These are phyloP conservation scores for Holocentrus rufus DNA, from an alignment of 2,797 vertebrate genomes.

Conservation along the genomic window DNA sequence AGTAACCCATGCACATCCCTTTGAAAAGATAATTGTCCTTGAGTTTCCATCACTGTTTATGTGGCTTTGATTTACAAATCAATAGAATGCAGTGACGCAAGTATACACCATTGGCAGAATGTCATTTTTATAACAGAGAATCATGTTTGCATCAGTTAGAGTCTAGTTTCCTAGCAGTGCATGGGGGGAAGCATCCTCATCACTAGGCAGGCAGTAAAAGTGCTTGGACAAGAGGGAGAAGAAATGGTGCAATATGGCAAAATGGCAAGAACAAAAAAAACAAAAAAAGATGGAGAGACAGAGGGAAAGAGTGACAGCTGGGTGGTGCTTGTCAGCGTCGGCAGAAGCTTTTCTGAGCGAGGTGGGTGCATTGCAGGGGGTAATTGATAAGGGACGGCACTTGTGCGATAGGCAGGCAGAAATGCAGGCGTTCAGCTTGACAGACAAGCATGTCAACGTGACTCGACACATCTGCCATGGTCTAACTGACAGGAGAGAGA, in stretches of 20 bases:
- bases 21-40: slow-evolving; percentile 53
- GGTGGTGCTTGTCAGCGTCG: slow-evolving; percentile 56
- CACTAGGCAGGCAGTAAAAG: not conserved
- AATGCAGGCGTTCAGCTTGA: slow-evolving; percentile 32
- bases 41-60: slow-evolving; percentile 62
- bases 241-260: slow-evolving; percentile 18
- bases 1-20: slow-evolving; percentile 31
- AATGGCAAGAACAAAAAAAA: slow-evolving; percentile 27
- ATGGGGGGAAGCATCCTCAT: slow-evolving; percentile 1
- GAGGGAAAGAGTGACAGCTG: slow-evolving; percentile 58
- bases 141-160: not conserved
- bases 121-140: slow-evolving; percentile 28
- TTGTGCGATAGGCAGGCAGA: slow-evolving; percentile 48
- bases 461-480: slow-evolving; percentile 52
- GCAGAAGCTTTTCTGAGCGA: slow-evolving; percentile 53
- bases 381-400: slow-evolving; percentile 48
- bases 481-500: slow-evolving; percentile 23
- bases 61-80: slow-evolving; percentile 61
- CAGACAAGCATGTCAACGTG: slow-evolving; percentile 43
- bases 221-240: slow-evolving; percentile 17
- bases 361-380: slow-evolving; percentile 59
- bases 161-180: slow-evolving; percentile 5
- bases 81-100: slow-evolving; percentile 50
- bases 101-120: slow-evolving; percentile 29
- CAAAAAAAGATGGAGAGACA: slow-evolving; percentile 20